phyloP scores from a whole-genome alignment of 2,797 vertebrate genomes.

The Carcharodon carcharias region DNA sequence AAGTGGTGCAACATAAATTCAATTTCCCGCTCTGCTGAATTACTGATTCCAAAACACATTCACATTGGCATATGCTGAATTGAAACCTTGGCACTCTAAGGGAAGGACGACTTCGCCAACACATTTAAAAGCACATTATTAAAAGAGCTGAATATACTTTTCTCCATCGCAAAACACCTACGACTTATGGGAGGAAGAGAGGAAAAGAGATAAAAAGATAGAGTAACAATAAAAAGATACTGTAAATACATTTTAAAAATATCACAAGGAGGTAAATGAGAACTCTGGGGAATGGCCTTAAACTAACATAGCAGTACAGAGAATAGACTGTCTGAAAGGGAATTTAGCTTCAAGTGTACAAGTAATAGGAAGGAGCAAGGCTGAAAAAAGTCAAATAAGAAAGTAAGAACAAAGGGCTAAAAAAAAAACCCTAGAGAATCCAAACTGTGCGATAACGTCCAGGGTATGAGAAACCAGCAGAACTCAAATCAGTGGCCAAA shows the following conservation, averaged over 20 bases:
- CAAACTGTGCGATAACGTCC: background rate
- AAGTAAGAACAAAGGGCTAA: background rate
- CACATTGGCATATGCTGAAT: background rate
- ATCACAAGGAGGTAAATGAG: background rate
- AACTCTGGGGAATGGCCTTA: background rate
- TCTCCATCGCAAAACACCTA: background rate
- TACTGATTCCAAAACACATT: background rate
- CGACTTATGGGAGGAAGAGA: background rate
- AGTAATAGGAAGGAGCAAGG: background rate
- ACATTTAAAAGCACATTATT: background rate
- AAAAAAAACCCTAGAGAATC: background rate
- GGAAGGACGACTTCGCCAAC: background rate
- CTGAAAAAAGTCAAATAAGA: background rate
- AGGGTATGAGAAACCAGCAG: background rate
- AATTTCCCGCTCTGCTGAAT: background rate
- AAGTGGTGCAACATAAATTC: background rate
- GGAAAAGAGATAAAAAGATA: background rate
- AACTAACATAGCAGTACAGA: background rate
- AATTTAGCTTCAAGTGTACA: background rate
- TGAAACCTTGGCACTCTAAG: background rate
- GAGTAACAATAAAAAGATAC: background rate
- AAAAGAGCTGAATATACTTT: background rate
- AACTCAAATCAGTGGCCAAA: background rate
- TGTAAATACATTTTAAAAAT: background rate
- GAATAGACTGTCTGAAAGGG: background rate